These are phyloP conservation scores for Nothocercus nigrocapillus DNA, from an alignment of 2,113 vertebrate genomes.

Conservation along the genomic window DNA sequence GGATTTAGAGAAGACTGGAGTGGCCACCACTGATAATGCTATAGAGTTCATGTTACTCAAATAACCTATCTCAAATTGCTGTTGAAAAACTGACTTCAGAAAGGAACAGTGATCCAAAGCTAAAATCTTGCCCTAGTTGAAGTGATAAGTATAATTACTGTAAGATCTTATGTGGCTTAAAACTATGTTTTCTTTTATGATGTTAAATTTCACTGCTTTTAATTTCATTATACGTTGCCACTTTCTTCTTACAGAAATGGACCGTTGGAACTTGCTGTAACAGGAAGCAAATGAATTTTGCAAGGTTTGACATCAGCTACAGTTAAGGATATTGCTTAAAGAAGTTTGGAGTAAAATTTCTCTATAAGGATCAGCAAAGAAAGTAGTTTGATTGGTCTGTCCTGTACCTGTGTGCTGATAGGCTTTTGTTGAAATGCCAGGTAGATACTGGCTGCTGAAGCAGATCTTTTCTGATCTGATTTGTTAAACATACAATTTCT, in stretches of 20 bases:
- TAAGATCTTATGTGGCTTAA: not conserved
- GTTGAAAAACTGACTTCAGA: not conserved
- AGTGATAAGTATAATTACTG: not conserved
- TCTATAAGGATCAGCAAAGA: not conserved
- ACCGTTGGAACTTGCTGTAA: slow-evolving; percentile 9
- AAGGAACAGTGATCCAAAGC: not conserved
- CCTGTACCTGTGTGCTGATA: not conserved
- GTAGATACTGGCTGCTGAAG: not conserved
- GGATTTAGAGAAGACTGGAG: not conserved
- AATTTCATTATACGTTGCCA: not conserved
- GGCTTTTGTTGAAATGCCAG: not conserved
- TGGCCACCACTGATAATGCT: not conserved
- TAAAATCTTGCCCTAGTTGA: not conserved
- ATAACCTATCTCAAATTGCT: not conserved
- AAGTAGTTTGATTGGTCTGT: not conserved
- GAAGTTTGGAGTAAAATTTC: not conserved
- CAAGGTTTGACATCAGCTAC: not conserved
- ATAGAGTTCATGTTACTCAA: not conserved
- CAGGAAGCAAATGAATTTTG: not conserved
- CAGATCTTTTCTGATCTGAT: not conserved
- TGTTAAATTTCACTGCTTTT: not conserved
- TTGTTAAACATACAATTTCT: not conserved
- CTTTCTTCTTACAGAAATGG: not conserved
- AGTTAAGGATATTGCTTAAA: not conserved
- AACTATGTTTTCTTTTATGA: not conserved